Evolutionary conservation across 2,113 vertebrate species (phyloP), one percentile per base, ranked within the genome.

Genomic region (Tyto alba): DNA sequence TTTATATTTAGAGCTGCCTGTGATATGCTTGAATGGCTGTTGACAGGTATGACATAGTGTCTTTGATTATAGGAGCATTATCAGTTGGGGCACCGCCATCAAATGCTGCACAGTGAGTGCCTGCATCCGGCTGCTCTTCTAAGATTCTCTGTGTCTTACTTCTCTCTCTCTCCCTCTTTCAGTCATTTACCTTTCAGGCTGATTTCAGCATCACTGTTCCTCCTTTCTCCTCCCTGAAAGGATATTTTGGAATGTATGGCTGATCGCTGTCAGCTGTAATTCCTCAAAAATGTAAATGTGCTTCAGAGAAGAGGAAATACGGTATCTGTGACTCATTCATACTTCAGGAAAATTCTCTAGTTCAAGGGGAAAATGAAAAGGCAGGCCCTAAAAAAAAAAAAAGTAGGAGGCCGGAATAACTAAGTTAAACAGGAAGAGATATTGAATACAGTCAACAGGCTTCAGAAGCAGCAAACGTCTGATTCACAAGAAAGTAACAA

Each of bases 401-500:
- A 66, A 27, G 29, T 23, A 43, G 22, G 40, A 74, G 16, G 18
- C 75, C 13, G 8, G 52, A 88, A 95, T 62, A 94, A 52, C 1
- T 0, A 84, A 92, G 43, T 25, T 71, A 89, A 86, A 85, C 71
- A 96, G 93, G 84, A 75, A 92, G 48, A 50, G 18, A 22, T 79
- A 53, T 9, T 83, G 90, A 96, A 96, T 85, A 69, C 78, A 81
- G 57, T 66, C 85, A 94, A 81, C 55, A 62, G 50, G 73, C 81
- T 84, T 94, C 85, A 84, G 88, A 93, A 87, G 71, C 41, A 83
- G 40, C 63, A 71, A 94, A 79, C 1, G 1, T 85, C 80, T 94
- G 89, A 84, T 81, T 43, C 60, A 71, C 59, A 88, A 85, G 79
- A 66, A 79, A 75, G 68, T 79, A 96, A 96, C 89, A 97, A 94